Percentiles rank a stretch among this genome's conserved stretches.
phyloP scores from a whole-genome alignment of 2,113 vertebrate genomes.

The Bos indicus region DNA sequence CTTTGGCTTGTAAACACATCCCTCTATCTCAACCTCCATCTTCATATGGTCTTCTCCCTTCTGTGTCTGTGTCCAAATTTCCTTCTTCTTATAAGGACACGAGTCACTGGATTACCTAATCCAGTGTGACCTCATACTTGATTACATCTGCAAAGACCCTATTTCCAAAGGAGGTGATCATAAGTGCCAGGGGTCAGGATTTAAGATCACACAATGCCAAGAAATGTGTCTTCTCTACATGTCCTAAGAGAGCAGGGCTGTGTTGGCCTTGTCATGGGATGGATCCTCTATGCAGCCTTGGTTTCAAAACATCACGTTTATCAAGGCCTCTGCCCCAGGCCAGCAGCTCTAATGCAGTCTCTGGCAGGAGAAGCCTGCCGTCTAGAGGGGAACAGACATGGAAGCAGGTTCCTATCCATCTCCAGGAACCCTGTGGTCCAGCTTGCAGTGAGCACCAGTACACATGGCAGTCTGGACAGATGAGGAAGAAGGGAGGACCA shows the following conservation, averaged over 20 bases:
- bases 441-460: background rate
- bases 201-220: background rate
- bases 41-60: background rate
- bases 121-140: background rate
- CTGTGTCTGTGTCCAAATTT: background rate
- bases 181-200: background rate
- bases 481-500: background rate
- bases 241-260: background rate
- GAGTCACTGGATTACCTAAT: background rate
- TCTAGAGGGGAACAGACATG: too few relatives aligned
- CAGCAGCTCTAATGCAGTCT: background rate
- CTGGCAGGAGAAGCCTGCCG: background rate
- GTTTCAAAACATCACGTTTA: background rate
- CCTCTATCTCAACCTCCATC: rapidly evolving
- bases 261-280: background rate
- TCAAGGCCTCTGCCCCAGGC: background rate
- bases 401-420: background rate
- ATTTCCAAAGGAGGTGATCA: background rate
- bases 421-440: background rate
- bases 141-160: background rate
- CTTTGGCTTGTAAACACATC: background rate
- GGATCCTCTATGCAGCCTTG: background rate
- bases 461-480: background rate
- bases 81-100: background rate
- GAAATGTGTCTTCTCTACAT: background rate